Evolutionary conservation across 2,888 invertebrate species (phyloP), one percentile per base, ranked within the genome.

Genomic region (Lycaena phlaeas): DNA sequence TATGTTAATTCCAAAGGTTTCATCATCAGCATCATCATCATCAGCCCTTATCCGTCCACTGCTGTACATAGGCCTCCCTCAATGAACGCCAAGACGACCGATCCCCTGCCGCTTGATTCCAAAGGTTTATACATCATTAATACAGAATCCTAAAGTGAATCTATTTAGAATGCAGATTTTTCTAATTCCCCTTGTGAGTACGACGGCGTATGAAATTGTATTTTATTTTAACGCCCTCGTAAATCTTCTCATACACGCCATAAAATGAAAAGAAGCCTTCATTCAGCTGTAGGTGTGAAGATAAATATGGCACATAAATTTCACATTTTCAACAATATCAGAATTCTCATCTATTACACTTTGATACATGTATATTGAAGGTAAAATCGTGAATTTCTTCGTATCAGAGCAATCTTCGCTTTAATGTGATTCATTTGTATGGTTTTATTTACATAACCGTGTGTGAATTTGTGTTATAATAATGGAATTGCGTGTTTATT

Each of bases 151-250:
- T 12, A 18, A 31, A 40, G 17, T 27, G 26, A 15, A 30, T 39
- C 29, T 14, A 49, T 51, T 49, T 36, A 43, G 45, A 54, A 74
- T 70, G 73, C 70, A 76, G 69, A 74, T 73, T 71, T 70, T 74
- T 75, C 65, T 75, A 76, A 78, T 76, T 74, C 68, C 55, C 61
- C 53, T 50, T 53, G 59, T 58, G 59, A 61, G 62, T 56, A 51
- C 61, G 58, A 57, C 56, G 53, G 48, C 52, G 62, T 61, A 69
- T 68, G 71, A 75, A 76, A 81, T 72, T 77, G 72, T 79, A 76
- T 79, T 78, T 76, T 76, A 74, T 72, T 77, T 75, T 70, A 74
- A 72, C 68, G 61, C 57, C 52, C 53, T 59, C 73, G 70, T 82
- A 81, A 81, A 82, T 82, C 76, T 73, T 58, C 51, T 52, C 53